A percentile compares a stretch with the other conserved stretches of the same genome.
These are phyloP conservation scores for Amblyopsis hoosieri DNA, from an alignment of 2,797 vertebrate species.

Conservation along the genomic window DNA sequence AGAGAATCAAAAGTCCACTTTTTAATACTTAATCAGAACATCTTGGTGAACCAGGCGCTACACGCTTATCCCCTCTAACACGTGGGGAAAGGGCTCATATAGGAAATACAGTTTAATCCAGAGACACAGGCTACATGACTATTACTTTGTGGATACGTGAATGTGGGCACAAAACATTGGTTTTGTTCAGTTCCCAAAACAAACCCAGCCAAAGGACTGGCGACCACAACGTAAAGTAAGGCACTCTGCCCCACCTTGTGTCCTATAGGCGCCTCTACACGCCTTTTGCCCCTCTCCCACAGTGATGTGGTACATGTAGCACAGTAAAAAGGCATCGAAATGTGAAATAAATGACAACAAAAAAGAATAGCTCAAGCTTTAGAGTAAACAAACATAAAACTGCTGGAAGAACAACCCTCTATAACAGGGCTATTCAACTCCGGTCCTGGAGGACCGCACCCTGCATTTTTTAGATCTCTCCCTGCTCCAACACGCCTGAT, in stretches of 20 bases:
- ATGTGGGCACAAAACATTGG: constrained; percentile 38
- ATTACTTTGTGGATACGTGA: constrained; percentile 57
- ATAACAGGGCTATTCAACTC: too few species aligned
- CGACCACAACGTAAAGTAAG: constrained; percentile 68
- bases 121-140: constrained; percentile 45
- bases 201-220: constrained; percentile 9
- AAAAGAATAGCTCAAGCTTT: background rate
- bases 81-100: constrained; percentile 40
- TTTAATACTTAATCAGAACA: constrained; percentile 29
- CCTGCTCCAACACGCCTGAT: too few species aligned
- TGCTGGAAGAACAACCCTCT: too few species aligned
- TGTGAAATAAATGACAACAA: constrained; percentile 62
- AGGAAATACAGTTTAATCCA: constrained; percentile 46
- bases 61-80: constrained; percentile 57
- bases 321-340: constrained; percentile 80
- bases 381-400: background rate
- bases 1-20: constrained; percentile 36
- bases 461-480: too few species aligned
- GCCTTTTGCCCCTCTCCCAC: constrained; percentile 74
- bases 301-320: constrained; percentile 81
- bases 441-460: too few species aligned
- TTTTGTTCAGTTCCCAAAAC: constrained; percentile 54
- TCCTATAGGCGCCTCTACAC: constrained; percentile 51
- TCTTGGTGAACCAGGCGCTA: constrained; percentile 46
- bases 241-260: constrained; percentile 77